A percentile compares a stretch with the other conserved stretches of the same genome.
Evolutionary conservation across 2,113 vertebrate species (phyloP).

Genomic region (Microtus oregoni): DNA sequence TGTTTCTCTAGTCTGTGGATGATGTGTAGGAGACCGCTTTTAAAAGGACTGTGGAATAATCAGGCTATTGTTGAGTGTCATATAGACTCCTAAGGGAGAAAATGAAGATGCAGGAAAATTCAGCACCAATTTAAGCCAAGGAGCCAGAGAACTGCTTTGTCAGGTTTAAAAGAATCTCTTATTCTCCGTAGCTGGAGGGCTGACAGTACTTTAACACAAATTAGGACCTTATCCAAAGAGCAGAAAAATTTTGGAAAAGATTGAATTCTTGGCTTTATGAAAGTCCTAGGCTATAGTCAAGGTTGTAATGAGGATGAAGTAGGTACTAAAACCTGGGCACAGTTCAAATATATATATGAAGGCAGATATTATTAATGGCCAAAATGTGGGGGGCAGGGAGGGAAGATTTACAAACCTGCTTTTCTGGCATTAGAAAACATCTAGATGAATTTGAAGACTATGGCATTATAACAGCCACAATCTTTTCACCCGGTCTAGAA

Average conservation of each 20-base stretch:
- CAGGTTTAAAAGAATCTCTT: not conserved
- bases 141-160: not conserved
- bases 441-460: not conserved
- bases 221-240: not conserved
- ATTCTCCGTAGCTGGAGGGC: not conserved
- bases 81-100: not conserved
- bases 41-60: not conserved
- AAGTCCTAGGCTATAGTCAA: not conserved
- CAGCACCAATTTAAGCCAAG: not conserved
- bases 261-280: not conserved
- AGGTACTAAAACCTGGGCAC: not conserved
- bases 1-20: not conserved
- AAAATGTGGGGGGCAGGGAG: not conserved
- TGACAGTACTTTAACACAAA: not conserved
- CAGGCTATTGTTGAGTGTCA: not conserved
- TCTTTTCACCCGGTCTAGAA: not conserved
- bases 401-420: not conserved
- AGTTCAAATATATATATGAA: not conserved
- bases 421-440: not conserved
- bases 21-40: not conserved
- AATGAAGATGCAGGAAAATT: not conserved
- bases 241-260: not conserved
- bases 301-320: not conserved
- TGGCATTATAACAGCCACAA: not conserved
- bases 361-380: not conserved